A percentile compares a stretch with the other conserved stretches of the same genome.
phyloP scores from a whole-genome alignment of 2,113 vertebrate genomes.

The Pelvicachromis taeniatus region DNA sequence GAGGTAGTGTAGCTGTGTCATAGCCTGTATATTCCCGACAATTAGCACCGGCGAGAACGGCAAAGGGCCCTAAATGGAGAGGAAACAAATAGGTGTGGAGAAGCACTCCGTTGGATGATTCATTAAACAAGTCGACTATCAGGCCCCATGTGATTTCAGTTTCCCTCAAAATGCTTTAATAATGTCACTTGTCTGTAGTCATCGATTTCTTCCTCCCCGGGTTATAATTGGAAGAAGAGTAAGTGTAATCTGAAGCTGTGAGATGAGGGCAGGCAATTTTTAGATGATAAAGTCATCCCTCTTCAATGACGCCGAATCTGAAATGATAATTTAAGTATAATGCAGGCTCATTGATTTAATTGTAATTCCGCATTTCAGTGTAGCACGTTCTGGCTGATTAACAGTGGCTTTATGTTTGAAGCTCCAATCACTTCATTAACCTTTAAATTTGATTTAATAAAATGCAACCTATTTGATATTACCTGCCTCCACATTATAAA shows the following conservation, averaged over 20 bases:
- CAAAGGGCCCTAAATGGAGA: constrained; percentile 1
- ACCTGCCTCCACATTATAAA: background rate
- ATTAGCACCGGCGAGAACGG: constrained; percentile 12
- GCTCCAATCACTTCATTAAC: constrained; percentile 24
- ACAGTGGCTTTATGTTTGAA: background rate
- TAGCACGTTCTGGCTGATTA: constrained; percentile 22
- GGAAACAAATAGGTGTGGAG: constrained; percentile 43
- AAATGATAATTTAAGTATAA: constrained; percentile 29
- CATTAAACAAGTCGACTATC: constrained; percentile 47
- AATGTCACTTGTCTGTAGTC: constrained; percentile 26
- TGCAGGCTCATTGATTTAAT: constrained; percentile 29
- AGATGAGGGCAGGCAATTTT: constrained; percentile 4
- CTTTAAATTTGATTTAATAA: constrained; percentile 3
- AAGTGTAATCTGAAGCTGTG: constrained; percentile 11
- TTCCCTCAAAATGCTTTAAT: constrained; percentile 31
- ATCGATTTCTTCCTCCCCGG: constrained; percentile 22
- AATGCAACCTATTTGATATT: background rate
- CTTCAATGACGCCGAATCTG: background rate
- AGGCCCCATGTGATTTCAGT: constrained; percentile 21
- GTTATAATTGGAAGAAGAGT: constrained; percentile 35
- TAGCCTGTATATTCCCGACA: constrained; percentile 21
- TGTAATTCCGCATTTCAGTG: constrained; percentile 13
- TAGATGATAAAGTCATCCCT: constrained; percentile 18
- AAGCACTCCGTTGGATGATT: constrained; percentile 36
- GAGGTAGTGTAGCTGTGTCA: constrained; percentile 16